A percentile compares a stretch with the other conserved stretches of the same genome.
Evolutionary conservation across 2,888 invertebrate species (phyloP).

Genomic region (Drosophila ustulata): DNA sequence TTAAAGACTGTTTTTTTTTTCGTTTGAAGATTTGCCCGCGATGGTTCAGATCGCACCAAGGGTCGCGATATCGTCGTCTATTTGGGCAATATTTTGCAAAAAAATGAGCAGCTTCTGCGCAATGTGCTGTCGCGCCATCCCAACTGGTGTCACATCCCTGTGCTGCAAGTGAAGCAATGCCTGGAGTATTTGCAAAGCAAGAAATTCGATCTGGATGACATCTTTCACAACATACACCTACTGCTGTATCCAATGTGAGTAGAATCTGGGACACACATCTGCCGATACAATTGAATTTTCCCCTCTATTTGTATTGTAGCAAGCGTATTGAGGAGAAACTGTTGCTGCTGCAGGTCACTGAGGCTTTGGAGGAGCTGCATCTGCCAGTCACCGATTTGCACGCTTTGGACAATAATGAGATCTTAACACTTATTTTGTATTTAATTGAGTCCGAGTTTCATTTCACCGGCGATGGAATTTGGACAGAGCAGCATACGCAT

Average conservation of each 20-base stretch:
- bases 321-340: constrained; percentile 83
- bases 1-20: too few relatives aligned
- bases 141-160: constrained; percentile 88
- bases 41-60: constrained; percentile 87
- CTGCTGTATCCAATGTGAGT: constrained; percentile 89
- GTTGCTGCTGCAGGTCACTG: constrained; percentile 59
- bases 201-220: constrained; percentile 86
- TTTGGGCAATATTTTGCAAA: constrained; percentile 83
- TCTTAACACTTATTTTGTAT: constrained; percentile 89
- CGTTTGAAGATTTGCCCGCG: constrained; percentile 85
- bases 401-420: constrained; percentile 85
- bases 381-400: constrained; percentile 72
- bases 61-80: constrained; percentile 85
- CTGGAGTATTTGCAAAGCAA: constrained; percentile 86
- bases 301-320: constrained; percentile 60
- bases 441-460: constrained; percentile 90
- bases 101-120: constrained; percentile 77
- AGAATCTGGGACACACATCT: not conserved
- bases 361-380: constrained; percentile 72
- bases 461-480: constrained; percentile 91
- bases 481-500: constrained; percentile 85
- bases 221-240: constrained; percentile 88
- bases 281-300: not conserved
- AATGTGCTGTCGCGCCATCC: constrained; percentile 87
- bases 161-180: constrained; percentile 87